Base-by-base conservation (phyloP, 2,888 invertebrate genomes). In the Plusia festucae region DNA sequence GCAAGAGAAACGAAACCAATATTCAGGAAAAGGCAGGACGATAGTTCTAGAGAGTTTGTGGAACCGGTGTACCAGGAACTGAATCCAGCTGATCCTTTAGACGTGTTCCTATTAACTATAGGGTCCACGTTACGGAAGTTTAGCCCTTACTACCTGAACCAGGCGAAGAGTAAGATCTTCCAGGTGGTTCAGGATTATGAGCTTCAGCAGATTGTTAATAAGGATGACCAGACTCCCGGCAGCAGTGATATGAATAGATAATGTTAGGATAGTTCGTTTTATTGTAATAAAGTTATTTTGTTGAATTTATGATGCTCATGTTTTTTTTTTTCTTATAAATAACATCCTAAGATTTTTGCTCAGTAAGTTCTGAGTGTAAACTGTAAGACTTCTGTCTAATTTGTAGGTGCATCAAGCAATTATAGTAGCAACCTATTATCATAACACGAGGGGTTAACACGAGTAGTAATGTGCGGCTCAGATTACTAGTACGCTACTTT, bases 111-210 rank as follows among this genome's bases (percentile, higher is more conserved):
- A 0, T 82, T 93, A 30, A 91, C 91, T 0, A 89, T 94, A 70
- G 94, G 94, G 0, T 84, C 90, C 0, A 94, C 94, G 0, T 60
- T 94, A 1, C 85, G 89, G 66, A 93, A 90, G 53, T 90, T 94
- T 13, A 89, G 83, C 0, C 94, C 94, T 0, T 92, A 92, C 65
- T 92, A 91, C 27, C 60, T 94, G 76, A 94, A 94, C 59, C 92
- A 93, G 78, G 94, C 94, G 1, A 94, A 94, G 75, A 92, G 90
- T 68, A 93, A 93, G 73, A 93, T 94, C 57, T 94, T 94, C 60
- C 92, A 93, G 52, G 90, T 93, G n/a, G 94, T 94, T 0, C 94
- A 94, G 68, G 93, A 94, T 53, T 94, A 91, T 73, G 94, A 94
- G 75, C 68, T 94, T 63, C 85, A 93, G 70, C 94, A 94, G 78